phyloP scores from a whole-genome alignment of 2,888 invertebrate species.

The Dicyrtomina minuta region DNA sequence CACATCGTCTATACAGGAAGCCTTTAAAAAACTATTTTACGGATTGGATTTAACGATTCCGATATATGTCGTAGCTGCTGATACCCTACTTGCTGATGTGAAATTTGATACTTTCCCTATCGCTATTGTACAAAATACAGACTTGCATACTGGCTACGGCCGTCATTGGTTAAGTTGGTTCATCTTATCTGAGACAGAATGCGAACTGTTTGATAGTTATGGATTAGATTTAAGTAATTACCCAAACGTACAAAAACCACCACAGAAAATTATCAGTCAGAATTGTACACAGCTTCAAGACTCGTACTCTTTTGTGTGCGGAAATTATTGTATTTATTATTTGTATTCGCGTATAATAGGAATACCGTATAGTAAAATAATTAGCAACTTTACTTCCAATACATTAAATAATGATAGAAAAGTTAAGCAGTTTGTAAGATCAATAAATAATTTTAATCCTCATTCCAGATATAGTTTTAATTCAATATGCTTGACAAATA shows the following conservation, averaged over 20 bases:
- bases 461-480: too few relatives aligned
- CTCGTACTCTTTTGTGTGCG: not conserved
- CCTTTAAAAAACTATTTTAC: too few relatives aligned
- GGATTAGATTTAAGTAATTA: not conserved
- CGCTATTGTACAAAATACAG: constrained; percentile 1
- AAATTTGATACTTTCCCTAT: not conserved
- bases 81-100: not conserved
- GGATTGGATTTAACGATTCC: too few relatives aligned
- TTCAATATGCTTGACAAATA: too few relatives aligned
- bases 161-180: constrained; percentile 12
- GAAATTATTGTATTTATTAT: not conserved
- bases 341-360: too few relatives aligned
- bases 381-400: too few relatives aligned
- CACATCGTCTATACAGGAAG: too few relatives aligned
- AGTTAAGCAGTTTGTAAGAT: too few relatives aligned
- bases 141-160: too few relatives aligned
- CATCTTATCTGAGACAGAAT: not conserved
- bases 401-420: too few relatives aligned
- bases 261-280: not conserved
- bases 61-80: not conserved
- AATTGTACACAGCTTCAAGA: not conserved
- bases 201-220: not conserved
- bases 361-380: too few relatives aligned
- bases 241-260: not conserved
- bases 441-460: too few relatives aligned